Evolutionary conservation across 2,113 vertebrate genomes (phyloP).

Genomic region (Amblyopsis rosae): DNA sequence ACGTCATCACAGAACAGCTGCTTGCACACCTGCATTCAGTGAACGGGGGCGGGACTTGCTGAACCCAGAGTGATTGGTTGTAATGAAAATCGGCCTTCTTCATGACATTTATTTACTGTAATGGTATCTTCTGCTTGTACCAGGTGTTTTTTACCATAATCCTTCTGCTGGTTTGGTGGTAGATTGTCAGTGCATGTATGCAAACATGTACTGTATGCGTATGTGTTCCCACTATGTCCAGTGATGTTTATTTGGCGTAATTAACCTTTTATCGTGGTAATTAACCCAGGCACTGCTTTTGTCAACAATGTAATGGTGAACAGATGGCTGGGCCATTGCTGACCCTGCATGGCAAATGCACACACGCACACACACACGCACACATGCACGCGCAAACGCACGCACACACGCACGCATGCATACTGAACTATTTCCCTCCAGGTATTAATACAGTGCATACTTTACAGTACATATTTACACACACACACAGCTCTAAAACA

Average conservation of each 20-base stretch:
- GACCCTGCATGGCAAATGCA: constrained; percentile 10
- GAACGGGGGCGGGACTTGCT: too few species aligned
- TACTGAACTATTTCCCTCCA: neutral
- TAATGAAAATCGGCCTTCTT: too few species aligned
- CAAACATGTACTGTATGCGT: neutral
- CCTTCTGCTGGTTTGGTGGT: neutral
- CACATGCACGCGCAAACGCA: neutral
- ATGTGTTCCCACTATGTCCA: constrained; percentile 47
- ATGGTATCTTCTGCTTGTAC: too few species aligned
- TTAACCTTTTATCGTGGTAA: constrained; percentile 70
- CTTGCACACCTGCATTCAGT: too few species aligned
- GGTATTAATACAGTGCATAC: neutral
- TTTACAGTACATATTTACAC: constrained; percentile 36
- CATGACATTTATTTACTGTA: too few species aligned
- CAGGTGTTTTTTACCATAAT: neutral
- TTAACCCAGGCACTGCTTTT: constrained; percentile 66
- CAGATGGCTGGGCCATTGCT: constrained; percentile 65
- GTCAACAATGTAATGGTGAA: constrained; percentile 68
- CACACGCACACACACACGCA: neutral
- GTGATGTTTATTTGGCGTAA: constrained; percentile 68
- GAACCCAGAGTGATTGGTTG: too few species aligned
- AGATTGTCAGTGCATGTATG: too few species aligned
- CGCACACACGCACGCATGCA: neutral
- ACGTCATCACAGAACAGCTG: too few species aligned
- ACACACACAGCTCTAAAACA: constrained; percentile 1